Conservation (phyloP, 1,140 invertebrate species). For the Drosophila persimilis region DNA sequence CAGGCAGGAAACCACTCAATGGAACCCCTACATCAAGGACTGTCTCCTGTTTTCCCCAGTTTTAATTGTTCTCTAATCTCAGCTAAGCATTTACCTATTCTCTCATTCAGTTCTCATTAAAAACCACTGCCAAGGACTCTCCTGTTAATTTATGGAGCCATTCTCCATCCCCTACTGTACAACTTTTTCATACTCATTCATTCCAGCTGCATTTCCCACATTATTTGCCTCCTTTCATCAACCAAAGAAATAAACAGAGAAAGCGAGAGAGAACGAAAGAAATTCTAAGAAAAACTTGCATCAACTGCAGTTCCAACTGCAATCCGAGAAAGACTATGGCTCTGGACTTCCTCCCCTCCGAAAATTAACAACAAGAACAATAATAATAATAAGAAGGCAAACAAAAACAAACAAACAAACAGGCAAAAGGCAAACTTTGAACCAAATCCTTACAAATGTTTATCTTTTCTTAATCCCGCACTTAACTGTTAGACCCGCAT, state of each 20-base stretch:
- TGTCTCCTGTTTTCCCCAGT: no score
- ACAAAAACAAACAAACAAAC: slow-evolving; percentile 61
- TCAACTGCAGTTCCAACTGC: slow-evolving; percentile 25
- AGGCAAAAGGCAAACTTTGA: slow-evolving; percentile 74
- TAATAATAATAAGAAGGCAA: slow-evolving; percentile 71
- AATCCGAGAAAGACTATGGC: slow-evolving; percentile 16
- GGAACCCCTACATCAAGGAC: no score
- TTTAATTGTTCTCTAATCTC: no score
- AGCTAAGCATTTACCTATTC: no score
- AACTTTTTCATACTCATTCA: no score
- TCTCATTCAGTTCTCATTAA: no score
- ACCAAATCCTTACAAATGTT: slow-evolving; percentile 82
- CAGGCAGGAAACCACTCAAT: no score
- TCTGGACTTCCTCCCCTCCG: slow-evolving; percentile 1
- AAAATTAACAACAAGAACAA: slow-evolving; percentile 36
- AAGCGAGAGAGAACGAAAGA: no score
- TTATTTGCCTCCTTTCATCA: slow-evolving; percentile 1
- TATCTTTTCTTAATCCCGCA: slow-evolving; percentile 82
- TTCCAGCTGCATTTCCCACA: no score
- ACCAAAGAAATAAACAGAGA: background rate
- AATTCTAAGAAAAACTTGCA: slow-evolving; percentile 7
- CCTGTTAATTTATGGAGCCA: no score
- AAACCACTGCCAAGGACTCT: no score
- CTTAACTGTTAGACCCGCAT: slow-evolving; percentile 79
- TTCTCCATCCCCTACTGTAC: no score